These are phyloP conservation scores for Montipora efflorescens DNA, from an alignment of 64 coral and sea anemone genomes.

Conservation along the genomic window DNA sequence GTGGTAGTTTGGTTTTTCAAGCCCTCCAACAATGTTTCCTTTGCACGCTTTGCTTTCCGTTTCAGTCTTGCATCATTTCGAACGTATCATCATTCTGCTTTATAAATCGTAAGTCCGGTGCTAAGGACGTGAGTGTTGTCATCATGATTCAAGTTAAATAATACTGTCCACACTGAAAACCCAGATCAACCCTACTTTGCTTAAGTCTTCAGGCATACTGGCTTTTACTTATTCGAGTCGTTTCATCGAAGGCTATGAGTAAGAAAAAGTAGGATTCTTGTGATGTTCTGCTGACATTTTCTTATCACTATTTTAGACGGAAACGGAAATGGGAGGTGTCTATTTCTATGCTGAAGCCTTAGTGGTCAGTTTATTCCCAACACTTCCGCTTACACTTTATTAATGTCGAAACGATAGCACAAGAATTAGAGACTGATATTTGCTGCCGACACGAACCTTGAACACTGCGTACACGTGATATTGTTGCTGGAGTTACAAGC, in stretches of 20 bases:
- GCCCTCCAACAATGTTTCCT: constrained; percentile 4
- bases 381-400: constrained; percentile 32
- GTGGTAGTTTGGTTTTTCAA: constrained; percentile 26
- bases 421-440: constrained; percentile 11
- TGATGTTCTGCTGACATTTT: constrained; percentile 43
- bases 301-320: constrained; percentile 36
- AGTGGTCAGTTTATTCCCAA: constrained; percentile 20
- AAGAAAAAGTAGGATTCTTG: not conserved
- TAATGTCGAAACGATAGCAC: not conserved
- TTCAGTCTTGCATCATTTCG: not conserved
- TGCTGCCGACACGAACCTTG: not conserved
- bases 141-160: not conserved
- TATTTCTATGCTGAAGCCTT: constrained; percentile 21
- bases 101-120: not conserved
- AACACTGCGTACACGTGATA: not conserved
- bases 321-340: constrained; percentile 57
- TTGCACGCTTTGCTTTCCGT: not conserved
- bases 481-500: not conserved
- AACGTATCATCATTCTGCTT: not conserved
- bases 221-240: not conserved
- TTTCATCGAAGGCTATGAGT: not conserved
- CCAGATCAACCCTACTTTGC: not conserved
- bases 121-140: not conserved
- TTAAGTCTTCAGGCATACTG: not conserved
- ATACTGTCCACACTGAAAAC: not conserved